phyloP scores from a whole-genome alignment of 2,888 invertebrate species.

The Zaprionus obscuricornis region DNA sequence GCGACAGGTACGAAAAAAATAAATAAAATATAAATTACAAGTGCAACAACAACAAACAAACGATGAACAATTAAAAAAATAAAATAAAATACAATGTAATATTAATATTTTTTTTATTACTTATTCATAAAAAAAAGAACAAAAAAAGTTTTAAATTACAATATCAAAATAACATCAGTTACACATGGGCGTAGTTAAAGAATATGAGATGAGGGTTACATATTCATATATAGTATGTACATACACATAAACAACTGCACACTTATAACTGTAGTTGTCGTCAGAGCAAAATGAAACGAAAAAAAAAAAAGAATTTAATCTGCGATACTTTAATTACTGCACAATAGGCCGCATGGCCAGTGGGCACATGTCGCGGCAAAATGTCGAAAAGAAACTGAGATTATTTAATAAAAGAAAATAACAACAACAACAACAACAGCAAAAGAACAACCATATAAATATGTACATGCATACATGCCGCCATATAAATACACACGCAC shows the following conservation, averaged over 20 bases:
- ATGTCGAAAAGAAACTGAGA: conserved; percentile 25
- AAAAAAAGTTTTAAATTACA: conserved; percentile 6
- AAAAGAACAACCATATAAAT: neutral
- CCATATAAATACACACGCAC: neutral
- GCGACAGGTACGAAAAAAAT: too few species aligned
- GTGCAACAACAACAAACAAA: too few species aligned
- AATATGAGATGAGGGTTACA: neutral
- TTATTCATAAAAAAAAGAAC: conserved; percentile 8
- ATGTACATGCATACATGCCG: neutral
- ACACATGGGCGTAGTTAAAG: too few species aligned
- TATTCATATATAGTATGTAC: neutral
- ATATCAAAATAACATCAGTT: conserved; percentile 3
- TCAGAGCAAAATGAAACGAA: neutral
- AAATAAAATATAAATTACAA: too few species aligned
- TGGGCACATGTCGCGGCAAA: conserved; percentile 1
- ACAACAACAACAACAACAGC: conserved; percentile 28
- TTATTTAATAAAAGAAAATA: conserved; percentile 65
- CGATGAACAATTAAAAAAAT: too few species aligned
- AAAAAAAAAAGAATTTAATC: conserved; percentile 49
- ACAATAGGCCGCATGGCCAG: conserved; percentile 59
- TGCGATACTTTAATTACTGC: conserved; percentile 60
- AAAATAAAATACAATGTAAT: conserved; percentile 3
- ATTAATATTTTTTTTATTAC: too few species aligned
- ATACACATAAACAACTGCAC: too few species aligned
- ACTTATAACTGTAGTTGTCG: too few species aligned